Conservation (phyloP, 1,140 invertebrate genomes). For the Oncopodura yosiiana region DNA sequence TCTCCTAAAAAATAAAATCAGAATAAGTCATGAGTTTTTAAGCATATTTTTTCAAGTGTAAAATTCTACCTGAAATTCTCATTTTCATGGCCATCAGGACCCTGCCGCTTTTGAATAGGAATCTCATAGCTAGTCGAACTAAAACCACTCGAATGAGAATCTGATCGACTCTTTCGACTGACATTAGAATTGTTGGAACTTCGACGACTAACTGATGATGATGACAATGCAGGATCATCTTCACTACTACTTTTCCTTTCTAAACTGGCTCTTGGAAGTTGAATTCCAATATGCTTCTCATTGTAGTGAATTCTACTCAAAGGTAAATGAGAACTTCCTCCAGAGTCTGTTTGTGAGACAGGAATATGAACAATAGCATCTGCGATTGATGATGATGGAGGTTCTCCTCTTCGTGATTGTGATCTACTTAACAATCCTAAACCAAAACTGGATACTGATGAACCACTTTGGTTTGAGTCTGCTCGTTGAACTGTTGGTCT, state of each 20-base stretch:
- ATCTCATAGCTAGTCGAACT: constrained; percentile 17
- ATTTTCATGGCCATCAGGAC: constrained; percentile 25
- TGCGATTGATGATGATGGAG: background rate
- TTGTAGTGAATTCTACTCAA: constrained; percentile 22
- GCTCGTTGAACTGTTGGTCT: constrained; percentile 16
- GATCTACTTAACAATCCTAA: constrained; percentile 21
- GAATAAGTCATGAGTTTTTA: too few species aligned
- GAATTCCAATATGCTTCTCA: constrained; percentile 6
- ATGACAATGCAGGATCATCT: constrained; percentile 5
- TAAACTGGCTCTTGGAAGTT: constrained; percentile 21
- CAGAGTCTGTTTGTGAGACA: constrained; percentile 9
- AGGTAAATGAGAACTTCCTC: constrained; percentile 16
- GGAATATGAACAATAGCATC: constrained; percentile 6
- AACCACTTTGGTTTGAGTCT: constrained; percentile 24
- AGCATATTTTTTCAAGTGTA: too few species aligned
- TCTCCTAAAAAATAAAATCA: too few species aligned
- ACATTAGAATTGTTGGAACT: constrained; percentile 18
- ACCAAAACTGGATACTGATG: constrained; percentile 27
- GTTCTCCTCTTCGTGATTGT: constrained; percentile 11
- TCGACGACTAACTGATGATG: constrained; percentile 1
- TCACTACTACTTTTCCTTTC: constrained; percentile 23
- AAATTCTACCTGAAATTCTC: constrained; percentile 14
- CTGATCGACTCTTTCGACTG: background rate
- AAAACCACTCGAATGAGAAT: constrained; percentile 16
- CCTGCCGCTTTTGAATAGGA: constrained; percentile 9